Evolutionary conservation across 2,797 vertebrate species (phyloP).

Genomic region (Leptodactylus fallax): DNA sequence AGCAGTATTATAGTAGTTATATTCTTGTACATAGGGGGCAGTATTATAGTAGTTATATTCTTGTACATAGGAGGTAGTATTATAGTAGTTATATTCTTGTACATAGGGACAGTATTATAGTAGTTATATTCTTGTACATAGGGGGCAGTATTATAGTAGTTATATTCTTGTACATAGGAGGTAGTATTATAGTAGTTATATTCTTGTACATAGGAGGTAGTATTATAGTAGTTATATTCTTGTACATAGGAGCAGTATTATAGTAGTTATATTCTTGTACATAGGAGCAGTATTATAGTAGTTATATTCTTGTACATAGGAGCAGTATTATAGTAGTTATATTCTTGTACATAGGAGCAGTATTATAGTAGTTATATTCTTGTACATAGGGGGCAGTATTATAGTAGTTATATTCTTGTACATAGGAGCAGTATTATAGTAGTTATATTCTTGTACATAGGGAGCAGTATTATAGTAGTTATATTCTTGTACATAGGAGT

Average conservation of each 20-base stretch:
- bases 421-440: background rate
- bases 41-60: conserved; percentile 20
- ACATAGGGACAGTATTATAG: background rate
- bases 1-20: conserved; percentile 15
- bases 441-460: background rate
- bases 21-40: background rate
- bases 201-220: conserved; percentile 9
- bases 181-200: conserved; percentile 25
- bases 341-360: background rate
- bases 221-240: conserved; percentile 24
- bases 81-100: conserved; percentile 18
- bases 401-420: conserved; percentile 14
- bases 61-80: background rate
- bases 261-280: background rate
- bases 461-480: background rate
- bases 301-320: background rate
- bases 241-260: background rate
- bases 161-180: background rate
- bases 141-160: too few species aligned
- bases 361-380: background rate
- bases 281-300: background rate
- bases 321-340: too few species aligned
- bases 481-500: background rate
- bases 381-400: too few species aligned
- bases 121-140: too few species aligned